Base-by-base conservation (phyloP, 2,113 vertebrate genomes). In the Tachycineta bicolor region DNA sequence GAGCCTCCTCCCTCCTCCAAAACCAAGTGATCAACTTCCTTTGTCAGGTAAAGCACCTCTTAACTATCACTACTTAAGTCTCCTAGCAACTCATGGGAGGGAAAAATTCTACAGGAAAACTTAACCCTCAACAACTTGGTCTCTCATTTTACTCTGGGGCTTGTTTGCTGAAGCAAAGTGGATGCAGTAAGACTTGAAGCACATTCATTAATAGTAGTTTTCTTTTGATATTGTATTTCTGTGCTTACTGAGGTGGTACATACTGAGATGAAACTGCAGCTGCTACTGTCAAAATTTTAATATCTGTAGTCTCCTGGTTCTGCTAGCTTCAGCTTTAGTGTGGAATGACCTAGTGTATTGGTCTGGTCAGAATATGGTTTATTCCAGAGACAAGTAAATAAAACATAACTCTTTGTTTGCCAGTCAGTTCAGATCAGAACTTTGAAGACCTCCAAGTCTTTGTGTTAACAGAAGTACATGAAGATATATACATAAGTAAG, bases 211-310 rank as follows among this genome's bases (percentile, higher is more conserved):
- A 11, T 21, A 52, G 60, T 25, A 67, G 8, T 37, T 87, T 83
- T 58, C 52, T 84, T 34, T 39, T 37, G 8, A 5, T 59, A 8
- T 10, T 29, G 21, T 59, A 33, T 64, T 88, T 76, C 44, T 41
- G 16, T 0, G 1, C 21, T 69, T 80, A 49, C 0, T 5, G 1
- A 39, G 12, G 25, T 53, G 19, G 11, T 60, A 64, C 47, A 70
- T 39, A 34, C 25, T 2, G 6, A 67, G n/a, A 67, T 47, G 43
- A 43, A 91, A 55, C 33, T 49, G 59, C 62, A 76, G 59, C 44
- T 68, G 34, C 24, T 58, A 9, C 50, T 70, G 16, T 69, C 14
- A 59, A 31, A 10, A 13, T 52, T 91, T 87, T 83, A 41, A 47
- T 2, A 2, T 34, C 34, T 24, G 8, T 49, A 70, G 34, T 47